phyloP scores from a whole-genome alignment of 2,888 invertebrate genomes.

The Spisula subtruncata region DNA sequence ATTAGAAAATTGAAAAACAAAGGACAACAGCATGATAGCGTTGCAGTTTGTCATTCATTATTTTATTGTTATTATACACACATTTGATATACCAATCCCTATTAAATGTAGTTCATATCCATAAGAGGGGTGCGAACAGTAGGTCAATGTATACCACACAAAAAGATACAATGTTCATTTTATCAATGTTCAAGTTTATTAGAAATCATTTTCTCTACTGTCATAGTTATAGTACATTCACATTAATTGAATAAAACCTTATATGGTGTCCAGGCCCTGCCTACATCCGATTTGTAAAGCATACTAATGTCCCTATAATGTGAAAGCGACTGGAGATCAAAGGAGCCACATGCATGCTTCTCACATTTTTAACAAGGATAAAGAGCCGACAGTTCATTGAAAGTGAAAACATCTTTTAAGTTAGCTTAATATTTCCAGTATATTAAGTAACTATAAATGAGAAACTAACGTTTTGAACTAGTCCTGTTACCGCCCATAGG shows the following conservation, averaged over 20 bases:
- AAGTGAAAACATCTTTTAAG: conserved; percentile 55
- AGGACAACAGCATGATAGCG: too few relatives aligned
- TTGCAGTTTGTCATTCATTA: too few relatives aligned
- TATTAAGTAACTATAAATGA: conserved; percentile 70
- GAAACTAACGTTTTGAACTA: conserved; percentile 42
- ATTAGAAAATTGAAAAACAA: too few relatives aligned
- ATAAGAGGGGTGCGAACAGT: too few relatives aligned
- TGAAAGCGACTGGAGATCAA: conserved; percentile 39
- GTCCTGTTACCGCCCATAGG: conserved; percentile 49
- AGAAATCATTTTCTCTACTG: conserved; percentile 11
- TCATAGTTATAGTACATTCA: neutral
- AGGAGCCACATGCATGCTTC: conserved; percentile 32
- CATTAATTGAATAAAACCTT: neutral
- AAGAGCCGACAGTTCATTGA: conserved; percentile 49
- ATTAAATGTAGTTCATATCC: too few relatives aligned
- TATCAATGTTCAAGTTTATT: neutral
- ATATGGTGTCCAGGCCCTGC: conserved; percentile 8
- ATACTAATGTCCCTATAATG: conserved; percentile 49
- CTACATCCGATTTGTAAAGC: neutral
- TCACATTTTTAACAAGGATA: conserved; percentile 41
- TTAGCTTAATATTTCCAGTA: conserved; percentile 68
- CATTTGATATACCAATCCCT: too few relatives aligned
- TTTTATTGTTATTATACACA: too few relatives aligned
- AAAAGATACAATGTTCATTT: too few relatives aligned
- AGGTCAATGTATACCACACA: too few relatives aligned